A percentile compares a stretch with the other conserved stretches of the same genome.
These are phyloP conservation scores for Phymatocera aterrima DNA, from an alignment of 2,888 invertebrate species.

Conservation along the genomic window DNA sequence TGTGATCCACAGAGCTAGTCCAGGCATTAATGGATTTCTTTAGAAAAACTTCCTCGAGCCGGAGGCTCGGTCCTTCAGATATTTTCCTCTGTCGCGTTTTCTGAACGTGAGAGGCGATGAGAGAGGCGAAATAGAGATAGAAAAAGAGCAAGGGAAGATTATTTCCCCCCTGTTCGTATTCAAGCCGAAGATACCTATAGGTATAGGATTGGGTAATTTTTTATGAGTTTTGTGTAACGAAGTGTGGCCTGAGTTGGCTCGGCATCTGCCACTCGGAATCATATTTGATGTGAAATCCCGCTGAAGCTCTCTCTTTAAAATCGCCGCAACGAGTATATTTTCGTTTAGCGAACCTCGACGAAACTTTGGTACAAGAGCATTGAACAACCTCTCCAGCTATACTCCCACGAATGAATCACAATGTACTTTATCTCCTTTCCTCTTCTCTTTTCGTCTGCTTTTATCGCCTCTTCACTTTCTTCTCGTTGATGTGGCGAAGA, in stretches of 20 bases:
- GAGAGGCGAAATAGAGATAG: neutral
- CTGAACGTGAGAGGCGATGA: neutral
- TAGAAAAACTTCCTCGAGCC: neutral
- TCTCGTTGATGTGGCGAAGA: neutral
- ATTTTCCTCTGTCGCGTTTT: neutral
- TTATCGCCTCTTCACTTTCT: neutral
- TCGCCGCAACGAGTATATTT: constrained; percentile 9
- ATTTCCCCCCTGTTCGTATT: neutral
- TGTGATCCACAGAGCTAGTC: neutral
- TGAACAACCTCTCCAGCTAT: neutral
- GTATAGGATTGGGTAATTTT: neutral
- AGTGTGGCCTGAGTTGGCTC: neutral
- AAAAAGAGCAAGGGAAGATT: neutral
- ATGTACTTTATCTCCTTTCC: neutral
- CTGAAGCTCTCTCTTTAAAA: constrained; percentile 2
- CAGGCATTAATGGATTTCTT: constrained; percentile 21
- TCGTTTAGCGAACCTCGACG: neutral
- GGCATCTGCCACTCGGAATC: neutral
- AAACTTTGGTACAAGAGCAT: too few species aligned
- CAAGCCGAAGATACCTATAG: neutral
- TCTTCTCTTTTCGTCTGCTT: neutral
- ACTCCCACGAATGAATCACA: neutral
- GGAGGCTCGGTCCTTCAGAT: neutral
- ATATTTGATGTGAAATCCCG: constrained; percentile 14
- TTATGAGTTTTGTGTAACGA: constrained; percentile 26